Conservation (phyloP, 2,888 invertebrate genomes). For the Cataglyphis altisquamis region DNA sequence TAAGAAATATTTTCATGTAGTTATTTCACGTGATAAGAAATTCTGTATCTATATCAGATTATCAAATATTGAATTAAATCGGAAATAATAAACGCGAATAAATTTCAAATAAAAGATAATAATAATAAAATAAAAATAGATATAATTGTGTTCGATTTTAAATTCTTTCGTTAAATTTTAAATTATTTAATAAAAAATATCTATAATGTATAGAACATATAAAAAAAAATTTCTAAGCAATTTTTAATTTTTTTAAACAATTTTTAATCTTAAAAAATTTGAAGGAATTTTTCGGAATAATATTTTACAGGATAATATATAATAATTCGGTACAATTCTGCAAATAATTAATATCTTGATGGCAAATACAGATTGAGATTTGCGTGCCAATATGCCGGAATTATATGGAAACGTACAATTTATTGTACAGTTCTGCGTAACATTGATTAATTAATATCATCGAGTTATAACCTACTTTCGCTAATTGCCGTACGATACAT, state of each 20-base stretch:
- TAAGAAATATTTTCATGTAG: neutral
- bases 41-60: neutral
- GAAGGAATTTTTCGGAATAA: neutral
- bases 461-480: conserved; percentile 24
- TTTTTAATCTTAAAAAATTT: neutral
- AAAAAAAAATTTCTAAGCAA: neutral
- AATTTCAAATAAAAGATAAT: neutral
- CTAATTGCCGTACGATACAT: conserved; percentile 8
- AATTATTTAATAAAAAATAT: too few species aligned
- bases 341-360: neutral
- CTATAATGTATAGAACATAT: neutral
- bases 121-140: neutral
- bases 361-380: neutral
- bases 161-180: neutral
- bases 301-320: neutral
- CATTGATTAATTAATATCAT: conserved; percentile 51
- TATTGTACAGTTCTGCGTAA: neutral
- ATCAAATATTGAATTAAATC: neutral
- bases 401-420: neutral
- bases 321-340: neutral
- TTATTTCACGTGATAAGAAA: neutral
- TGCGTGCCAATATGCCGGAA: neutral
- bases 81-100: neutral
- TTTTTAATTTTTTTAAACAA: neutral
- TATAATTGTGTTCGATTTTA: neutral